phyloP scores from a whole-genome alignment of 37 sponge, comb jelly and placozoan genomes.

The Chondrosia reniformis region DNA sequence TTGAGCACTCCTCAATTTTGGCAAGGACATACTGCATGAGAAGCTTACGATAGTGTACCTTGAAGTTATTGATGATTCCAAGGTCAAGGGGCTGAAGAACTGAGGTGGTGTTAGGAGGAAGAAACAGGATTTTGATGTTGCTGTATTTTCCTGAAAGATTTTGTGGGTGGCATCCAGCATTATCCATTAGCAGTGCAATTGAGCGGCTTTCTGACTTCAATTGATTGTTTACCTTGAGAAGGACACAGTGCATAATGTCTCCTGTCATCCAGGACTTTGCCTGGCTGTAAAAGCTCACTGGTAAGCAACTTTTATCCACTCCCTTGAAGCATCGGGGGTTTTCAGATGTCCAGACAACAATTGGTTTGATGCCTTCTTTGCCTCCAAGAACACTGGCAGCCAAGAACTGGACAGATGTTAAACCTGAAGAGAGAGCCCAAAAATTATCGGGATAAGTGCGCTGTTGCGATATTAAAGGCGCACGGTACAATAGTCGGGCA shows the following conservation, averaged over 20 bases:
- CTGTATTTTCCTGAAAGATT: constrained; percentile 45
- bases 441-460: neutral
- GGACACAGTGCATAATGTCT: constrained; percentile 55
- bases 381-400: constrained; percentile 27
- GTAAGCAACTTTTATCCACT: constrained; percentile 39
- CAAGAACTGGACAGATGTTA: neutral
- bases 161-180: constrained; percentile 55
- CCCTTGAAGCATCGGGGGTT: constrained; percentile 63
- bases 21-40: constrained; percentile 32
- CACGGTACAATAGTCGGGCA: constrained; percentile 5
- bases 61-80: constrained; percentile 64
- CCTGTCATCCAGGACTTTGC: constrained; percentile 62
- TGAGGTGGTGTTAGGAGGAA: constrained; percentile 65
- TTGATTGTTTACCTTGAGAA: constrained; percentile 29
- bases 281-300: constrained; percentile 61
- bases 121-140: constrained; percentile 55
- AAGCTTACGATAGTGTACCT: constrained; percentile 47
- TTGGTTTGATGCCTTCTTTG: constrained; percentile 46
- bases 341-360: constrained; percentile 65
- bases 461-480: constrained; percentile 3
- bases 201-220: constrained; percentile 25
- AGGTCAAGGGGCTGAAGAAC: constrained; percentile 62
- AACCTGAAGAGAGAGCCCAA: constrained; percentile 1
- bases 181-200: constrained; percentile 57
- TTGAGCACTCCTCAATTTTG: constrained; percentile 30